Conservation (phyloP, 2,797 vertebrate species). For the Phalanger gymnotis region DNA sequence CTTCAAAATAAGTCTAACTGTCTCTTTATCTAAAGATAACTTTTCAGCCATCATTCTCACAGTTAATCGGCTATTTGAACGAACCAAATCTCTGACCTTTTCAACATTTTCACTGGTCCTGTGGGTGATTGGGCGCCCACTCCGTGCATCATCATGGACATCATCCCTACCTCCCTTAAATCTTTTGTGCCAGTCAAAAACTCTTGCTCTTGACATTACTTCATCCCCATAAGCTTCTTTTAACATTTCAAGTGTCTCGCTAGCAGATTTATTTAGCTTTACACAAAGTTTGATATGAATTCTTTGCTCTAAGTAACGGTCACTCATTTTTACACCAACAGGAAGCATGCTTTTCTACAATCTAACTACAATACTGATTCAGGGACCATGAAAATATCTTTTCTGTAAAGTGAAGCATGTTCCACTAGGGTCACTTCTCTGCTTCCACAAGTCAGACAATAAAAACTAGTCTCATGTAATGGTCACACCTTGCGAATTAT, state of each 20-base stretch:
- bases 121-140: not conserved
- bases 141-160: not conserved
- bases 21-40: constrained; percentile 16
- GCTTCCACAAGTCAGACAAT: constrained; percentile 17
- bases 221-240: constrained; percentile 13
- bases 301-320: not conserved
- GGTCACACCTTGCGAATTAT: not conserved
- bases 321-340: not conserved
- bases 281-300: constrained; percentile 22
- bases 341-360: constrained; percentile 6
- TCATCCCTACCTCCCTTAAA: constrained; percentile 1
- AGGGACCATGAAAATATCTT: not conserved
- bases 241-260: constrained; percentile 9
- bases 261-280: constrained; percentile 29
- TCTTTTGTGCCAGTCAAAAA: constrained; percentile 11
- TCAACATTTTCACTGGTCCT: not conserved
- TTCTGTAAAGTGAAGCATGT: not conserved
- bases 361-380: not conserved
- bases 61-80: constrained; percentile 5
- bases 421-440: not conserved
- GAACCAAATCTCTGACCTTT: not conserved
- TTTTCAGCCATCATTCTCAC: constrained; percentile 9
- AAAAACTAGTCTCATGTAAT: not conserved
- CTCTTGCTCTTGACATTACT: constrained; percentile 2
- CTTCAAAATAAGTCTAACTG: constrained; percentile 12